Base-by-base conservation (phyloP, 2,888 invertebrate genomes). In the Lamproptera curius region DNA sequence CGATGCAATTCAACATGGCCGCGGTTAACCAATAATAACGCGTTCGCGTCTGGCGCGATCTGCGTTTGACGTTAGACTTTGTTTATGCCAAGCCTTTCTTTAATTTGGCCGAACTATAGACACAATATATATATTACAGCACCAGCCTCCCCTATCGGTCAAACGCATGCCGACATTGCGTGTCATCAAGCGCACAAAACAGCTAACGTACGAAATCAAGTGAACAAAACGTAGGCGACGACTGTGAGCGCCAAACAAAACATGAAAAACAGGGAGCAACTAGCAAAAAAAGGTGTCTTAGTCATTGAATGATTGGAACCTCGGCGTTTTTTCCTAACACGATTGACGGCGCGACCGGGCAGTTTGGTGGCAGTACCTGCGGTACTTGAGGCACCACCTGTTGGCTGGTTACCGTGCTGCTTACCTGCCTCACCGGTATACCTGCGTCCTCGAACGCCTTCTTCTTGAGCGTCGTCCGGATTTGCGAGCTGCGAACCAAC, bases 401-500 rank as follows among this genome's bases (percentile, higher is more conserved):
- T 51, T 64, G 72, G 56, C 75, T 74, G 48, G 85, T 76, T 55
- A 88, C 83, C 31, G 89, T 81, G 61, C 89, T 88, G 73, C 89
- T 90, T 62, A 91, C 89, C 79, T 90, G 89, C 57, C 92, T 86
- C 13, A 93, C 91, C 46, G 94, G 94, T 60, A 95, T 90, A 53
- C 95, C 95, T 53, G 95, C 95, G 68, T 95, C 95, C 73, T 95
- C 95, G 70, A 95, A 95, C 1, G 95, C 94, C 70, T 95, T 95
- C 78, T 95, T 95, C 80, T 95, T 95, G 48, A 95, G 73, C 0
- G 95, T 95, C 34, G 94, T 92, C 51, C 94, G 89, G 58, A 97
- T 97, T 83, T 97, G 97, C 2, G 94, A 92, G 56, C 97, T 97
- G 81, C n/a, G n/a, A n/a, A n/a, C n/a, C n/a, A n/a, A n/a, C n/a